Base-by-base conservation (phyloP, 2,113 vertebrate species). In the Dromiciops gliroides region DNA sequence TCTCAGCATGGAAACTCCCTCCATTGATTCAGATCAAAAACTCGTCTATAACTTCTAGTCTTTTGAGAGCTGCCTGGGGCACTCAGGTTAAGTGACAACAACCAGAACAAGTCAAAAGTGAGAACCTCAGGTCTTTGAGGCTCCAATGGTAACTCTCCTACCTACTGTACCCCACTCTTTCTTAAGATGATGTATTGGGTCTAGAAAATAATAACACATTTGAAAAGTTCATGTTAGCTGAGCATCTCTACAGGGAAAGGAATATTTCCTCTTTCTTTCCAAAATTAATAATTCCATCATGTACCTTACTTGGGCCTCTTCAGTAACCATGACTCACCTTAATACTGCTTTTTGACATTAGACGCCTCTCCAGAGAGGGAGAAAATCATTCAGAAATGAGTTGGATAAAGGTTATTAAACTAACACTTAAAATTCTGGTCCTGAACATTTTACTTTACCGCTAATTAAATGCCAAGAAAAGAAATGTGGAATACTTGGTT, bases 331-430 rank as follows among this genome's bases (percentile, higher is more conserved):
- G 97, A 94, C 95, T 98, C 96, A 98, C 98, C 97, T 98, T 98
- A 97, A 98, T 98, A 98, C 95, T 96, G 96, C 89, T 97, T 90
- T 98, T 98, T 99, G 98, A 98, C 98, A 98, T 98, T 98, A 98
- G 98, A 97, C 97, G 89, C 89, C 95, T 98, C 97, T 98, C 98
- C 89, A 97, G 98, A 98, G 98, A 98, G 97, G 94, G 98, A 97
- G 96, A 98, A 98, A 98, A 98, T 98, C 91, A 97, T 98, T 98
- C 95, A 97, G 96, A 98, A 98, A 98, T 98, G 97, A 98, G 96
- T 89, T 97, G 95, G 53, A 97, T 98, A 98, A 98, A 98, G 98
- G 98, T 98, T 99, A 98, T 98, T 98, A 98, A 98, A 98, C 95
- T 96, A 98, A 98, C 97, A 97, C 94, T 98, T 99, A 98, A 98